Percentiles rank a stretch among this genome's conserved stretches.
Evolutionary conservation across 2,888 invertebrate species (phyloP).

Genomic region (Sthenelais limicola): DNA sequence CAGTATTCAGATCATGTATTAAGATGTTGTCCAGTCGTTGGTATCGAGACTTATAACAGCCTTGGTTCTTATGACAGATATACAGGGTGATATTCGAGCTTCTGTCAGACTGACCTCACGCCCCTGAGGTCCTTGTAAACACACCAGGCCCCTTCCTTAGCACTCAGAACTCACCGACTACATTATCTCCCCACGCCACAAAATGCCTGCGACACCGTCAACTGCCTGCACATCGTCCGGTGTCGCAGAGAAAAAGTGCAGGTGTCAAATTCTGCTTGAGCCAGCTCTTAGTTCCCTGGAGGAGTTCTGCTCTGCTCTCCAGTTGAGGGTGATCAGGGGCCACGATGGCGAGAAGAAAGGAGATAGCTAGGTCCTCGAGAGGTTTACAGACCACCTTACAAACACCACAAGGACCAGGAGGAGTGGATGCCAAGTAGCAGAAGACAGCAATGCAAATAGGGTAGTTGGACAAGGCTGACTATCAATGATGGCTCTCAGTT

Average conservation of each 20-base stretch:
- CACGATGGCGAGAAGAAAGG: not conserved
- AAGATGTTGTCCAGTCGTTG: too few species aligned
- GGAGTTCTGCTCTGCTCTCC: not conserved
- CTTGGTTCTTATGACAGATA: too few species aligned
- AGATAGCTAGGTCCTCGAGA: conserved; percentile 19
- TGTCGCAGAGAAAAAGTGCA: conserved; percentile 34
- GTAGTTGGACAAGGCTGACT: not conserved
- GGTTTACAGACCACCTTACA: conserved; percentile 10
- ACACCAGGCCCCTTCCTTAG: not conserved
- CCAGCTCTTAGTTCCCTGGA: not conserved
- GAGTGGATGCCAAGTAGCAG: conserved; percentile 19
- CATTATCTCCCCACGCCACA: conserved; percentile 24
- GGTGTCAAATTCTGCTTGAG: conserved; percentile 39
- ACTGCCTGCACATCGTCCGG: conserved; percentile 36
- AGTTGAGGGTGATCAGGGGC: conserved; percentile 3
- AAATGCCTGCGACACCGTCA: conserved; percentile 36
- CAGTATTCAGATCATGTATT: too few species aligned
- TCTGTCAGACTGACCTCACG: not conserved
- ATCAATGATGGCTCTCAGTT: not conserved
- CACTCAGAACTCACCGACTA: not conserved
- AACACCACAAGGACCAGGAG: conserved; percentile 18
- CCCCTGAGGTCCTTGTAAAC: not conserved
- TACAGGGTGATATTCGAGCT: not conserved
- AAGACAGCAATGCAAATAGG: conserved; percentile 27
- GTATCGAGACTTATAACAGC: too few species aligned